These are phyloP conservation scores for Andricus curvator DNA, from an alignment of 2,888 invertebrate genomes.

Conservation along the genomic window DNA sequence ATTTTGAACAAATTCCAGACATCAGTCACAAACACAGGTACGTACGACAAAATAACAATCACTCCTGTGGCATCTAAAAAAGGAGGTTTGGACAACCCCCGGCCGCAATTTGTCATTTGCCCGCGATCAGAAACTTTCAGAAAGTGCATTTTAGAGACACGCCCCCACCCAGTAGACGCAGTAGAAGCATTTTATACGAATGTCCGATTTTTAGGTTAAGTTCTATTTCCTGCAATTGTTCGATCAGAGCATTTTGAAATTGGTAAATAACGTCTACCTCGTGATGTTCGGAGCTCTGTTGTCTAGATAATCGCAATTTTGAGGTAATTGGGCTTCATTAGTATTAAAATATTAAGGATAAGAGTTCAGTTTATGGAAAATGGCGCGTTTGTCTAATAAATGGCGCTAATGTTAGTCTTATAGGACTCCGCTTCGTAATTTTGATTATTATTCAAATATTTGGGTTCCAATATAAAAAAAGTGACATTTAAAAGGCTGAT, in stretches of 20 bases:
- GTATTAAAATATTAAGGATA: conserved; percentile 47
- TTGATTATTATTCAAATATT: conserved; percentile 64
- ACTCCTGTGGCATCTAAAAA: background rate
- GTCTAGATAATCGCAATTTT: background rate
- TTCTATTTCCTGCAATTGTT: conserved; percentile 44
- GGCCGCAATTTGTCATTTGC: background rate
- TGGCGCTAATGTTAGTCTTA: conserved; percentile 76
- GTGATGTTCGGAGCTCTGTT: background rate
- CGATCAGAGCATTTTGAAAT: conserved; percentile 4
- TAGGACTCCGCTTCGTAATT: conserved; percentile 62
- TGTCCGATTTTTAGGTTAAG: conserved; percentile 72
- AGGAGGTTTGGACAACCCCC: background rate
- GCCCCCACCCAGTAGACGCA: conserved; percentile 65
- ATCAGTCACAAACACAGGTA: conserved; percentile 56
- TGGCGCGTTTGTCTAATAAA: conserved; percentile 77
- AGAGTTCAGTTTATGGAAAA: conserved; percentile 70
- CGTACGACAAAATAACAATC: conserved; percentile 42
- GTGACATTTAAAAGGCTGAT: background rate
- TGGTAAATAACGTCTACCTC: background rate
- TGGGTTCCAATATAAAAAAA: conserved; percentile 37
- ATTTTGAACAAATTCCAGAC: conserved; percentile 79
- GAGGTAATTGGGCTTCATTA: conserved; percentile 40
- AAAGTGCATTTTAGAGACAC: conserved; percentile 50
- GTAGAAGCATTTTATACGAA: conserved; percentile 66
- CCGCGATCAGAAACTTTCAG: background rate